Conservation (phyloP, 2,797 vertebrate species). For the Mallotus villosus region DNA sequence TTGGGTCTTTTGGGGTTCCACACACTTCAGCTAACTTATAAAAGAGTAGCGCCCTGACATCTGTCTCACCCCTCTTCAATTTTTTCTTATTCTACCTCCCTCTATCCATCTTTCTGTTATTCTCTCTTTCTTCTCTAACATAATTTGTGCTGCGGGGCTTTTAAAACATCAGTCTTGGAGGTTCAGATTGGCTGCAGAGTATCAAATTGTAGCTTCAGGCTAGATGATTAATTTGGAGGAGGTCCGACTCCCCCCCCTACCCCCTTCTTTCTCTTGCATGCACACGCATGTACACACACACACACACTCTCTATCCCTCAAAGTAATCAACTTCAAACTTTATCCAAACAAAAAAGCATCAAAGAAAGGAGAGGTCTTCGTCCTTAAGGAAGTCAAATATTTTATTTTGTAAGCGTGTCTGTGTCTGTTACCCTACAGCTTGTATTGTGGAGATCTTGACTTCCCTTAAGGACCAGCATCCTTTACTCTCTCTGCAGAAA, state of each 20-base stretch:
- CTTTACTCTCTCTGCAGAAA: neutral
- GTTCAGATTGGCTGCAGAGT: neutral
- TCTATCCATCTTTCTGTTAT: neutral
- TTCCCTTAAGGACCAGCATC: neutral
- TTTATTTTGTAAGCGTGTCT: too few species aligned
- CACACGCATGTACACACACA: slow-evolving; percentile 1
- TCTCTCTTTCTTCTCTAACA: neutral
- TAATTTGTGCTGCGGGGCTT: neutral
- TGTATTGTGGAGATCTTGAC: too few species aligned
- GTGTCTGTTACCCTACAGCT: too few species aligned
- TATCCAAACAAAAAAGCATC: neutral
- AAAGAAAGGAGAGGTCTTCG: neutral
- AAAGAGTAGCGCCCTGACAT: neutral
- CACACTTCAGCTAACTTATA: neutral
- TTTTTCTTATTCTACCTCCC: neutral
- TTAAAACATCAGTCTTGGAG: neutral
- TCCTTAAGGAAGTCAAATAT: neutral
- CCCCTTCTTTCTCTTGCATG: too few species aligned
- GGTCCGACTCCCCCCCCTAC: neutral
- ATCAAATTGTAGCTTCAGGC: neutral
- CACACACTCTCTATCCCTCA: neutral
- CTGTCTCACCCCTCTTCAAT: neutral
- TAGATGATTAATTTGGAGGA: too few species aligned
- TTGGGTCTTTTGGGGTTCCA: neutral
- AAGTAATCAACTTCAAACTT: neutral